A percentile compares a stretch with the other conserved stretches of the same genome.
Evolutionary conservation across 2,888 invertebrate genomes (phyloP).

Genomic region (Amphipyra berbera): DNA sequence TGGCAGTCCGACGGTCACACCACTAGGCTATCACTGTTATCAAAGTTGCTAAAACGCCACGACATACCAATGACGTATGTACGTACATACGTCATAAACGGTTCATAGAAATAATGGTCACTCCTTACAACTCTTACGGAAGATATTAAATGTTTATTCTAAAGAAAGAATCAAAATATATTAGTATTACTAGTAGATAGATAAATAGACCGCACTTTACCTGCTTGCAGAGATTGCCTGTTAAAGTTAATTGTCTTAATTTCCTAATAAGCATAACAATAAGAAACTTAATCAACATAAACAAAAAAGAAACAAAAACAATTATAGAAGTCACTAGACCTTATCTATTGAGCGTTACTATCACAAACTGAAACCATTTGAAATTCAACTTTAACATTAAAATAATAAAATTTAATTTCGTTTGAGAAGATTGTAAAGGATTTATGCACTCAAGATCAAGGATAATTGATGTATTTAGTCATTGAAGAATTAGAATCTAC

Average conservation of each 20-base stretch:
- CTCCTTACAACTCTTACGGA: no score
- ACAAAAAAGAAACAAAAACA: constrained; percentile 47
- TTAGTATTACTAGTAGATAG: no score
- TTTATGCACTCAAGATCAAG: constrained; percentile 20
- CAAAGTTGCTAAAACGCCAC: no score
- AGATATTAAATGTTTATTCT: no score
- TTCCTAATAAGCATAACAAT: constrained; percentile 20
- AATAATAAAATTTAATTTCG: background rate
- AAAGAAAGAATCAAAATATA: no score
- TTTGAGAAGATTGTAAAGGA: constrained; percentile 1
- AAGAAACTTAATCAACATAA: constrained; percentile 33
- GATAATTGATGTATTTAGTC: constrained; percentile 15
- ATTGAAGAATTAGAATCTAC: constrained; percentile 27
- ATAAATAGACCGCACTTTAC: constrained; percentile 12
- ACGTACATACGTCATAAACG: no score
- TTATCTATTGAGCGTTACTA: constrained; percentile 43
- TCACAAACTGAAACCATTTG: background rate
- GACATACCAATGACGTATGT: no score
- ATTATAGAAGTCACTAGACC: constrained; percentile 54
- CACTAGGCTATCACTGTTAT: no score
- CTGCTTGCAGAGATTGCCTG: constrained; percentile 11
- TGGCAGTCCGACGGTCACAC: no score
- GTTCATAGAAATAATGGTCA: no score
- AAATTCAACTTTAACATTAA: constrained; percentile 1
- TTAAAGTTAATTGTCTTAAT: constrained; percentile 33